These are phyloP conservation scores for Drosophila hamatofila DNA, from an alignment of 2,888 invertebrate species.

Conservation along the genomic window DNA sequence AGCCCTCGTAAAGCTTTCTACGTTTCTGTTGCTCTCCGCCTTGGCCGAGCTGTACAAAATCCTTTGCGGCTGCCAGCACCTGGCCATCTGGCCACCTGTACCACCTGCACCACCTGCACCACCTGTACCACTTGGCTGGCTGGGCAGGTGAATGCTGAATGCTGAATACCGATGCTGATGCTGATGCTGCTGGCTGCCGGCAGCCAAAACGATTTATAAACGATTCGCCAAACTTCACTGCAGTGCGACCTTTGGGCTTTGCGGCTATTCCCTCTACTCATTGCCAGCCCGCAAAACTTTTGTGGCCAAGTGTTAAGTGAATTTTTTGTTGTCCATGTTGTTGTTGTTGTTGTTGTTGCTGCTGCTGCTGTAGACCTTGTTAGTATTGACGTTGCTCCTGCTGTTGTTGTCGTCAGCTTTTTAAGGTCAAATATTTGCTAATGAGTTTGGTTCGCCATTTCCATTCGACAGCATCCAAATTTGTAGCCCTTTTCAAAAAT, in stretches of 20 bases:
- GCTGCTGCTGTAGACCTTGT: conserved; percentile 16
- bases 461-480: conserved; percentile 49
- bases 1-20: conserved; percentile 27
- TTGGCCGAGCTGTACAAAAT: conserved; percentile 27
- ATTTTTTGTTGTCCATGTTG: conserved; percentile 34
- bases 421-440: conserved; percentile 73
- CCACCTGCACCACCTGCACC: conserved; percentile 9
- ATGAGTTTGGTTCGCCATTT: conserved; percentile 66
- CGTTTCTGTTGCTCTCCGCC: conserved; percentile 17
- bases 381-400: conserved; percentile 7
- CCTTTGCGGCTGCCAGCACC: conserved; percentile 47
- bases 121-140: neutral
- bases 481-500: conserved; percentile 46
- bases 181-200: conserved; percentile 3
- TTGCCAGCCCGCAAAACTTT: conserved; percentile 48
- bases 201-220: conserved; percentile 74
- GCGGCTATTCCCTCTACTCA: conserved; percentile 41
- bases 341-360: conserved; percentile 13
- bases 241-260: conserved; percentile 58
- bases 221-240: conserved; percentile 71
- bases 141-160: conserved; percentile 4
- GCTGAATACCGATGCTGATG: conserved; percentile 9
- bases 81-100: conserved; percentile 7
- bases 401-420: conserved; percentile 25
- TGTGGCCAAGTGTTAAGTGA: conserved; percentile 73